A percentile compares a stretch with the other conserved stretches of the same genome.
phyloP scores from a whole-genome alignment of 2,113 vertebrate species.

The Aphelocoma coerulescens region DNA sequence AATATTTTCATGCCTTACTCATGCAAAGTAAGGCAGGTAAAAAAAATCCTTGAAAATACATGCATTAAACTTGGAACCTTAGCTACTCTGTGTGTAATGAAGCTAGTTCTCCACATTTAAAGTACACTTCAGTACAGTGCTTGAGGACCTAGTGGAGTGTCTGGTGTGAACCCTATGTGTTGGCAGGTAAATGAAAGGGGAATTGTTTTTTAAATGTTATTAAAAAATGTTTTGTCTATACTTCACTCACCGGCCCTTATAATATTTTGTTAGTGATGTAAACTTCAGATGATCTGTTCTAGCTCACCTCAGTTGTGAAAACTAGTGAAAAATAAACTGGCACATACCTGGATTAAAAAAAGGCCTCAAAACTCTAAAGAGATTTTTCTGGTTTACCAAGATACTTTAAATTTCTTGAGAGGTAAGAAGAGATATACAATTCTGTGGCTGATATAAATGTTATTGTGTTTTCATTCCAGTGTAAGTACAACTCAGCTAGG shows the following conservation, averaged over 20 bases:
- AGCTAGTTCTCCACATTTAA: not conserved
- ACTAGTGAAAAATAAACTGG: not conserved
- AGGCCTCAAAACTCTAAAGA: not conserved
- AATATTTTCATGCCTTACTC: not conserved
- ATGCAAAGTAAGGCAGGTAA: not conserved
- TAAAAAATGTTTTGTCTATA: not conserved
- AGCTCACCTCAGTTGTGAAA: not conserved
- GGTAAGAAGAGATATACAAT: not conserved
- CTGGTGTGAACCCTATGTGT: not conserved
- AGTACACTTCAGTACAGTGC: not conserved
- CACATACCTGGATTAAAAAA: not conserved
- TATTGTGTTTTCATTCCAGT: not conserved
- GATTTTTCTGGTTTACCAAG: not conserved
- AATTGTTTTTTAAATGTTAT: not conserved
- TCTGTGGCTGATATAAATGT: not conserved
- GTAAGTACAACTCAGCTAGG: not conserved
- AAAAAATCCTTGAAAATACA: not conserved
- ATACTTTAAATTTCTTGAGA: not conserved
- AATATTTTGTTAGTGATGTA: not conserved
- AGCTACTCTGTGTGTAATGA: not conserved
- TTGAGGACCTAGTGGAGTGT: not conserved
- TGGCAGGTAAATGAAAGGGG: not conserved
- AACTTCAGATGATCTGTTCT: not conserved
- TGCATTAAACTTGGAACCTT: not conserved
- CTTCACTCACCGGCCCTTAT: not conserved